Evolutionary conservation across 2,888 invertebrate genomes (phyloP), one percentile per base, ranked within the genome.

Genomic region (Acleris emargana): DNA sequence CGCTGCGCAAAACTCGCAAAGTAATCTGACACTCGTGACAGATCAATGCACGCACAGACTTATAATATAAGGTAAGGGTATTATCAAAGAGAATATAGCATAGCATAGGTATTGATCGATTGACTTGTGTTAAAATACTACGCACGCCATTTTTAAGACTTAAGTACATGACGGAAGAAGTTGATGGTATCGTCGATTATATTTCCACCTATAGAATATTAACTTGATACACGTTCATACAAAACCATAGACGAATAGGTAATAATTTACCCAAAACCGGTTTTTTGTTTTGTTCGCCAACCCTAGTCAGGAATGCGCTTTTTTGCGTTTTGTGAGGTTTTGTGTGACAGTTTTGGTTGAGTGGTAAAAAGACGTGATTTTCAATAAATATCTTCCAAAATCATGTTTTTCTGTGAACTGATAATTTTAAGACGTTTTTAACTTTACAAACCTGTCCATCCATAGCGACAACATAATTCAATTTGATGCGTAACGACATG

Each of bases 401-500:
- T 32, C 28, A 57, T 66, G 61, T 58, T 62, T 62, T 54, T 54
- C 32, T 42, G 47, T 43, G 38, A 47, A 58, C n/a, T 25, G 58
- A 28, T 47, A 9, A 42, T 17, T 49, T 58, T 18, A 43, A 58
- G 13, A 13, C 18, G n/a, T 13, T 42, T 38, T n/a, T 38, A 4
- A 38, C n/a, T 18, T 51, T 22, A 57, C 28, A 70, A 62, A 62
- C 67, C 67, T 32, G 50, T 57, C 63, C 66, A 59, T 5, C 79
- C 78, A 79, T 78, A 73, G 69, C 70, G 79, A 79, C 79, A 80
- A 42, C 72, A 69, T 87, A 87, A 87, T 86, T 79, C 68, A 82
- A 86, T 87, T 87, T 84, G 80, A 76, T 69, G 72, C 69, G 69
- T 75, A 77, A 75, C 76, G 82, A 80, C 79, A 81, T 84, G 82